Base-by-base conservation (phyloP, 1,140 invertebrate species). In the Diorhabda sublineata region DNA sequence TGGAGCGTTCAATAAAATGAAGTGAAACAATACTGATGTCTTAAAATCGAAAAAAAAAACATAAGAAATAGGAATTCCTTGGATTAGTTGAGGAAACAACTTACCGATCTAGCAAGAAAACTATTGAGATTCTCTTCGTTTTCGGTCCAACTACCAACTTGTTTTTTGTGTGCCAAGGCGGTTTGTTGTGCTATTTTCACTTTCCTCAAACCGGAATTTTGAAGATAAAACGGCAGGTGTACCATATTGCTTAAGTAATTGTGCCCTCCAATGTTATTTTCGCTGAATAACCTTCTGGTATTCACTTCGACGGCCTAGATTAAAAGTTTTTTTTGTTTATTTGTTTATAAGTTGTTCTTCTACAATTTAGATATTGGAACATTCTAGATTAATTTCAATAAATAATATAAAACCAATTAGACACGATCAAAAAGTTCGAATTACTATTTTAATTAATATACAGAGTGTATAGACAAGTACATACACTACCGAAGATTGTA, bases 181-280 rank as follows among this genome's bases (percentile, higher is more conserved):
- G 92, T 91, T 79, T 93, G 90, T 81, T 95, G 93, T 0, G 94
- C 93, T 42, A 91, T 84, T 80, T 94, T 94, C 0, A 96, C 92
- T 75, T 94, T 91, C 1, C 95, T 84, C 60, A 98, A 81, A 5
- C 95, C 96, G 11, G 96, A 96, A 82, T 98, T 98, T 85, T 99
- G 97, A 9, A 99, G 85, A 82, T 96, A 99, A 83, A 99, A 98
- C 0, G 97, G 98, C 70, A 99, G 83, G 80, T 98, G 97, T 2
- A 99, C 95, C 84, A 99, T 91, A 80, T 99, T 99, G 43, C 95
- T 88, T 45, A 99, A 83, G 79, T 98, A 98, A 82, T 97, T 96
- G 83, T 96, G 93, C 2, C 95, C 89, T 74, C 95, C 88, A 72
- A 97, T 96, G 83, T 95, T 95, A 43, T 92, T 94, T 77, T 96